Base-by-base conservation (phyloP, 2,888 invertebrate species). In the Dolichopus griseipennis region DNA sequence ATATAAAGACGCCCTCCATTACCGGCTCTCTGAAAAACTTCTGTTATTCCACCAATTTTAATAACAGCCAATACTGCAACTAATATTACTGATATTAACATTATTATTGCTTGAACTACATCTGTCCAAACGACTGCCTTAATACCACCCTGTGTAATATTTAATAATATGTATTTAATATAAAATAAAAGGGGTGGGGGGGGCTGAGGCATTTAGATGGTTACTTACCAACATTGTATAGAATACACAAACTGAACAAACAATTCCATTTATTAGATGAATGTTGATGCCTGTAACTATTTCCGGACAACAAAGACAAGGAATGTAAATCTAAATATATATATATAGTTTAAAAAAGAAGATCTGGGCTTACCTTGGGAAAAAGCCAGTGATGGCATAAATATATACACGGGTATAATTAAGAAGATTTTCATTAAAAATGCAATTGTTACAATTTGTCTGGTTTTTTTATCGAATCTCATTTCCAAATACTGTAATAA, bases 91-190 rank as follows among this genome's bases (percentile, higher is more conserved):
- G 83, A 79, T 61, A 77, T 70, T 0, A 84, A 73, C 76, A 83
- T 79, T 7, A 83, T 77, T 12, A 71, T 72, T 1, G 78, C 81
- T 73, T 85, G 84, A 7, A 83, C 75, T 1, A 83, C 82, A 74
- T 84, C 84, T 0, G 84, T 84, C 84, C 84, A 84, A 21, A 84
- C 81, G 1, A 84, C 84, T 1, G 84, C 84, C 72, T 83, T 83
- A 64, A 84, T 78, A 61, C 84, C 83, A 65, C 82, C 83, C 83
- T 83, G 66, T 27, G n/a, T n/a, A n/a, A n/a, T 20, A 68, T 67
- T 61, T 6, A 61, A 65, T 33, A 70, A 68, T 61, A 27, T 27
- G 27, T 9, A n/a, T 65, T 1, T n/a, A 8, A 27, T 10, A 64
- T 1, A 83, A 63, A 86, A 85, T 72, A 83, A 80, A 72, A 77